Base-by-base conservation (phyloP, 2,797 vertebrate genomes). In the Vespertilio murinus region DNA sequence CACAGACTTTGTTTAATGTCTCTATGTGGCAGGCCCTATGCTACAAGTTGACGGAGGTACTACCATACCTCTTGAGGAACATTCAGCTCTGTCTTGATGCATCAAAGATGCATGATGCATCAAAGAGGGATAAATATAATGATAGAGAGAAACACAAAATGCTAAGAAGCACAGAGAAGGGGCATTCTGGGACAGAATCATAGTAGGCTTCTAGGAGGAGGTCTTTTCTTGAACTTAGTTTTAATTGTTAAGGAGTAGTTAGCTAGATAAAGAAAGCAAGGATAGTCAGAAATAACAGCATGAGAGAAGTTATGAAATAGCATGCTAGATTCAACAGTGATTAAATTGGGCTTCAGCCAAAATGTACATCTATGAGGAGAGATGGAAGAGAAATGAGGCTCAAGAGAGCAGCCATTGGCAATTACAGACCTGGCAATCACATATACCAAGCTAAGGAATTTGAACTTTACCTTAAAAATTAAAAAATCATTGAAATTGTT, bases 381-480 rank as follows among this genome's bases (percentile, higher is more conserved):
- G 91, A 80, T 6, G 7, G 70, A 69, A 47, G 30, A 59, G 59
- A 94, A 94, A 33, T 6, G 6, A 70, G 22, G 6, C 28, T 54
- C 5, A 4, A 8, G 9, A 47, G 17, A n/a, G 49, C 8, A 4
- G 11, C 40, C 64, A 33, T 28, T 42, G 30, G 30, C 7, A 40
- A 40, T 0, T 18, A 33, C 12, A 52, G 35, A 54, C 33, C 45
- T 40, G 64, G 14, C 23, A 35, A 45, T 30, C 28, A 47, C 47
- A 28, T 2, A 69, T 30, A 33, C 10, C 38, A 20, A 80, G 2
- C 30, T 45, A 52, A 83, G 64, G 30, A 56, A 84, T 47, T 75
- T 79, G 47, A 95, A 71, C 33, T 93, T 84, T 9, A 77, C 25
- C 54, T 82, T 56, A 65, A 87, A 84, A 94, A 70, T 6, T 23